phyloP scores from a whole-genome alignment of 1,140 invertebrate species.

The Vollenhovia emeryi region DNA sequence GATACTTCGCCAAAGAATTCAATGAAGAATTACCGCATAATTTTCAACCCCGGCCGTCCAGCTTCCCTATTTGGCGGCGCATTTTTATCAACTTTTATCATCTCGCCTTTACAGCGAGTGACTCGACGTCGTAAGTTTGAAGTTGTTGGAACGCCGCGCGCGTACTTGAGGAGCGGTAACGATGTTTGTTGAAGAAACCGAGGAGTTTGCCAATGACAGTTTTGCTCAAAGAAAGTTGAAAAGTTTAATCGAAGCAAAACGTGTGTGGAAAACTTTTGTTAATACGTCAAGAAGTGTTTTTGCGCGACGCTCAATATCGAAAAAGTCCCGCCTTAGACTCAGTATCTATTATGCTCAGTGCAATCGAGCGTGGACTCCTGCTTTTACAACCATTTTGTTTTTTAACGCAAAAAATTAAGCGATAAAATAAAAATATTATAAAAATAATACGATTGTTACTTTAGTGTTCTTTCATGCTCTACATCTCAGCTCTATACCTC shows the following conservation, averaged over 20 bases:
- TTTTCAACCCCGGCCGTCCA: slow-evolving; percentile 48
- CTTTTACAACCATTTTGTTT: neutral
- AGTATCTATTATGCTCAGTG: neutral
- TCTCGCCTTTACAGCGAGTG: slow-evolving; percentile 21
- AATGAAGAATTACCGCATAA: slow-evolving; percentile 65
- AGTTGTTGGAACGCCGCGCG: neutral
- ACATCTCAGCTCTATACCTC: neutral
- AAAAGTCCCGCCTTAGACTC: neutral
- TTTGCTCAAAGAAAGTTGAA: slow-evolving; percentile 6
- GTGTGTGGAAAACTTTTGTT: slow-evolving; percentile 2
- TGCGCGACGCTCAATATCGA: neutral
- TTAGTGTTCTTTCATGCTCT: neutral
- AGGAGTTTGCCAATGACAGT: neutral
- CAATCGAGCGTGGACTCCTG: neutral
- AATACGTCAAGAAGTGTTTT: neutral
- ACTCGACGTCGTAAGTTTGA: neutral
- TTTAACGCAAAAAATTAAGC: neutral
- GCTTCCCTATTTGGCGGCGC: slow-evolving; percentile 55
- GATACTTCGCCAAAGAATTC: slow-evolving; percentile 70
- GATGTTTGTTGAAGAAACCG: slow-evolving; percentile 30
- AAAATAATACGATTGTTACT: neutral
- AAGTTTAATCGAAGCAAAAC: neutral
- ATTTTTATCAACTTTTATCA: slow-evolving; percentile 40
- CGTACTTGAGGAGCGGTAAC: slow-evolving; percentile 29
- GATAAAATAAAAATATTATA: neutral